Conservation (phyloP, 2,888 invertebrate genomes). For the Alcis repandata region DNA sequence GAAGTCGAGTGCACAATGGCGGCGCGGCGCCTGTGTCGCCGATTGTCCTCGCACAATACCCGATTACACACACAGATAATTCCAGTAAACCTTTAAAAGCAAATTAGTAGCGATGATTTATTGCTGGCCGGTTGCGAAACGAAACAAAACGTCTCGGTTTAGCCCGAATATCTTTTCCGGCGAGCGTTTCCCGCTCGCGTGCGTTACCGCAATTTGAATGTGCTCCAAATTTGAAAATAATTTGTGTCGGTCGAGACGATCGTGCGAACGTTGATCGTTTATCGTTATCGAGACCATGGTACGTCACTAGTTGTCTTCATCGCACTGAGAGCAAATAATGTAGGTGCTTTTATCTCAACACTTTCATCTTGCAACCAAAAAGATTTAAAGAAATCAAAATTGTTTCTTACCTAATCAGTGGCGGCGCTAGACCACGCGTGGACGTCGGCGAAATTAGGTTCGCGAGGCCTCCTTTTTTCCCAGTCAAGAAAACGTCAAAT, state of each 20-base stretch:
- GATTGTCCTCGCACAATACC: constrained; percentile 77
- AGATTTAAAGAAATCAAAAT: no score
- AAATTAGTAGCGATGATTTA: constrained; percentile 86
- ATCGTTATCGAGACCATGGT: constrained; percentile 53
- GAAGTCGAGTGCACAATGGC: constrained; percentile 64
- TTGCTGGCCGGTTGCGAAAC: constrained; percentile 78
- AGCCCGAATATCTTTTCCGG: constrained; percentile 73
- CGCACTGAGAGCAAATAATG: constrained; percentile 3
- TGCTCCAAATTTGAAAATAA: constrained; percentile 86
- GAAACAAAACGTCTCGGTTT: constrained; percentile 59
- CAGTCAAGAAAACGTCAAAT: no score
- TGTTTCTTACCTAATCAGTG: background rate
- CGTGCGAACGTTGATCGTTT: constrained; percentile 64
- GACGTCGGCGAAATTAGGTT: no score
- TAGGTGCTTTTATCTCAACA: background rate
- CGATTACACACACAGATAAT: constrained; percentile 81
- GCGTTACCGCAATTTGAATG: constrained; percentile 83
- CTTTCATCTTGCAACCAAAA: background rate
- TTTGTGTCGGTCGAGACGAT: constrained; percentile 65
- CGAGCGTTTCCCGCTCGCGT: constrained; percentile 80
- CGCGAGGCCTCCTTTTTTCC: no score
- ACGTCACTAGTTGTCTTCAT: constrained; percentile 55
- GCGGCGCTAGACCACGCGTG: no score
- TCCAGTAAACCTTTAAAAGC: constrained; percentile 85
- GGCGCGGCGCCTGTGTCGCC: constrained; percentile 60